Conservation (phyloP, 2,797 vertebrate species). For the Phataginus tetradactyla region DNA sequence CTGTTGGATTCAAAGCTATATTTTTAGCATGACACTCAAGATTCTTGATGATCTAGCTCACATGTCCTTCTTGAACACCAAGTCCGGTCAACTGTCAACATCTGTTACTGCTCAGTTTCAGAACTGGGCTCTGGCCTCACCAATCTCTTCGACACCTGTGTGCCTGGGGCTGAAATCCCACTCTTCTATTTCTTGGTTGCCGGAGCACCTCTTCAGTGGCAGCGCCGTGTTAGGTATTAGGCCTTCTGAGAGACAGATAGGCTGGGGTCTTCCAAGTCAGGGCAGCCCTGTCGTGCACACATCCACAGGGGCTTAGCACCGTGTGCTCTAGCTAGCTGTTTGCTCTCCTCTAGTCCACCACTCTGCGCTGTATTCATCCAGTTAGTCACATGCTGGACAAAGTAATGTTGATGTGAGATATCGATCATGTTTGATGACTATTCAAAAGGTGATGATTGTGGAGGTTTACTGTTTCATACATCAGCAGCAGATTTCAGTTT, state of each 20-base stretch:
- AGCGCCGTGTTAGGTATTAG: accelerated
- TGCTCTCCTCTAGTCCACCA: accelerated
- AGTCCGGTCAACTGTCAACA: background rate
- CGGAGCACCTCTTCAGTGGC: accelerated
- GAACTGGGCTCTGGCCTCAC: accelerated
- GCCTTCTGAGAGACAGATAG: background rate
- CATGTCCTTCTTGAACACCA: background rate
- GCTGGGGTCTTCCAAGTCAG: background rate
- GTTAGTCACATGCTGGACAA: background rate
- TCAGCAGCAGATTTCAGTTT: background rate
- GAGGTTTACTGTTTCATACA: background rate
- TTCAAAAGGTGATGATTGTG: background rate
- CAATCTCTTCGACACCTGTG: background rate
- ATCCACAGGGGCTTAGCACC: background rate
- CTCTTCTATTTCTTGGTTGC: background rate
- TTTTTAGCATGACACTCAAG: background rate
- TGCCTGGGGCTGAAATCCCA: background rate
- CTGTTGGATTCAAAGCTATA: background rate
- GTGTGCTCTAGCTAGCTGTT: accelerated
- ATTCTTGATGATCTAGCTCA: background rate
- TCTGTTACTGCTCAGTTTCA: background rate
- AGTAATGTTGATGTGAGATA: background rate
- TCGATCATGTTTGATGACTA: background rate
- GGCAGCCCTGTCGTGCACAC: accelerated
- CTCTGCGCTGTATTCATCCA: background rate